These are phyloP conservation scores for Genyomyrus donnyi DNA, from an alignment of 2,113 vertebrate species.

Conservation along the genomic window DNA sequence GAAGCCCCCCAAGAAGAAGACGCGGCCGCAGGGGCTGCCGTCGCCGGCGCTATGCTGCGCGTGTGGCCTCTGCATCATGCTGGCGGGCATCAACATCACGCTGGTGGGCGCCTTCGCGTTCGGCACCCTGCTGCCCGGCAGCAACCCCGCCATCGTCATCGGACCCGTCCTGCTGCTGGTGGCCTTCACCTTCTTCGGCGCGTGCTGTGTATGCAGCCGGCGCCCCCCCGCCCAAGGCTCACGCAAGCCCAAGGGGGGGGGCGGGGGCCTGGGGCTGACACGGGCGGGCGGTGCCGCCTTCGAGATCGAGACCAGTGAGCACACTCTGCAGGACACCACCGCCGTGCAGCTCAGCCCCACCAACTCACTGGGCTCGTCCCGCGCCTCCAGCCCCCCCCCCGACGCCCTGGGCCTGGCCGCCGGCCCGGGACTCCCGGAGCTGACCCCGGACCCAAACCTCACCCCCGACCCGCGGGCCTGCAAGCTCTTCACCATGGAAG, in stretches of 20 bases:
- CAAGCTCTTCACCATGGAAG: slow-evolving; percentile 57
- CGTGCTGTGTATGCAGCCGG: slow-evolving; percentile 79
- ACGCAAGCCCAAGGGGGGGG: slow-evolving; percentile 47
- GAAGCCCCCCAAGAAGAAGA: slow-evolving; percentile 55
- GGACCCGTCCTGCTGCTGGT: slow-evolving; percentile 77
- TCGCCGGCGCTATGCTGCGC: slow-evolving; percentile 87
- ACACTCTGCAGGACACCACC: slow-evolving; percentile 86
- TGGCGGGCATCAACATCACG: slow-evolving; percentile 93
- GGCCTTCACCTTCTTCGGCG: slow-evolving; percentile 76
- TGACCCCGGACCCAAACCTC: slow-evolving; percentile 48
- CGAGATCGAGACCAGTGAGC: slow-evolving; percentile 90
- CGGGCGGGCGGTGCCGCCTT: slow-evolving; percentile 70
- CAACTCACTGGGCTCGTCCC: slow-evolving; percentile 71
- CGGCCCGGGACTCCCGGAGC: slow-evolving; percentile 47
- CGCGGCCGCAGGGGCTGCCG: slow-evolving; percentile 62
- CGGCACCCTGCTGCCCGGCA: slow-evolving; percentile 67
- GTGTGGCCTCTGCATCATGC: slow-evolving; percentile 88
- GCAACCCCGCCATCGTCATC: slow-evolving; percentile 80
- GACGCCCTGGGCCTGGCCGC: slow-evolving; percentile 35
- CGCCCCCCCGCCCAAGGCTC: slow-evolving; percentile 50
- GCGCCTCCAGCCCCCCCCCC: slow-evolving; percentile 65
- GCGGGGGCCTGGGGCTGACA: slow-evolving; percentile 48
- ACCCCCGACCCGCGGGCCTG: slow-evolving; percentile 34
- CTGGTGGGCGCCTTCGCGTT: slow-evolving; percentile 86
- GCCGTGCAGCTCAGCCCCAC: slow-evolving; percentile 86